phyloP scores from a whole-genome alignment of 53 echinoderm and acorn worm species.

The Stichopus horrens region DNA sequence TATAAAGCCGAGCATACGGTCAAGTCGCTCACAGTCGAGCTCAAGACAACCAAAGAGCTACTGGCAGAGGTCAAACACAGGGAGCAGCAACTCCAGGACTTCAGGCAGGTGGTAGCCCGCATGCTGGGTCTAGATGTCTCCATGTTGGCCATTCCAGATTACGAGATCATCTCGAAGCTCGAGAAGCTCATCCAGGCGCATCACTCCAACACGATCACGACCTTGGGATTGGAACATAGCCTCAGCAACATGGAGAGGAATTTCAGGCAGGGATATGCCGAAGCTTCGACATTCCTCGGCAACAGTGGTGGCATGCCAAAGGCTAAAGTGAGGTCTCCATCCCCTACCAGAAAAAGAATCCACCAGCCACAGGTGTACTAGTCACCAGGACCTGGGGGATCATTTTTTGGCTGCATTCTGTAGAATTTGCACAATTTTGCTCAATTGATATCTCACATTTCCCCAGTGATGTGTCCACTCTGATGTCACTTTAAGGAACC shows the following conservation, averaged over 20 bases:
- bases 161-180: constrained; percentile 93
- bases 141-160: constrained; percentile 90
- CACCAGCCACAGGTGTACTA: constrained; percentile 85
- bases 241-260: constrained; percentile 78
- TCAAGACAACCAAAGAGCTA: constrained; percentile 83
- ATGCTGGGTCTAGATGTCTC: constrained; percentile 94
- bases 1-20: constrained; percentile 64
- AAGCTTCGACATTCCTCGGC: constrained; percentile 52
- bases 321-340: constrained; percentile 68
- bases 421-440: not conserved
- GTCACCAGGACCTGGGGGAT: not conserved
- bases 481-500: too few relatives aligned
- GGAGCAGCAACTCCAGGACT: constrained; percentile 88
- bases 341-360: constrained; percentile 78
- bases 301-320: constrained; percentile 24
- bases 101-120: constrained; percentile 92
- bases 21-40: constrained; percentile 66
- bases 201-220: constrained; percentile 90
- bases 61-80: constrained; percentile 73
- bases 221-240: constrained; percentile 74
- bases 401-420: too few relatives aligned
- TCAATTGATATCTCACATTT: not conserved
- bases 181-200: constrained; percentile 99
- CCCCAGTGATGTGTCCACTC: not conserved
- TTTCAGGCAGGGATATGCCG: constrained; percentile 81